These are phyloP conservation scores for Rattus rattus DNA, from an alignment of 2,113 vertebrate genomes.

Conservation along the genomic window DNA sequence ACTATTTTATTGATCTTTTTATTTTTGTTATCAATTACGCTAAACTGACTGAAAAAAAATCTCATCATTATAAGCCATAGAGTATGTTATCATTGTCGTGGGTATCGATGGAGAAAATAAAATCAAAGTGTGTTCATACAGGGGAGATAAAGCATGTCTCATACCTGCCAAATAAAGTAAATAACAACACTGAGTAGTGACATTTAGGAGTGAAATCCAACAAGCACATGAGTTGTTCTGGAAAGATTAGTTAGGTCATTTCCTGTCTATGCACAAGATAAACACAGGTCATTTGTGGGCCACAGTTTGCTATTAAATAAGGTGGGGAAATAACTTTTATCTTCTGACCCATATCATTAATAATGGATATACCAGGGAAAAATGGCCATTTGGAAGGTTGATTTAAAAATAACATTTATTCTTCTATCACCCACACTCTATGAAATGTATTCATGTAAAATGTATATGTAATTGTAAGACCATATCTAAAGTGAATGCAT, in stretches of 20 bases:
- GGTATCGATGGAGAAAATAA: constrained; percentile 61
- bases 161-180: constrained; percentile 60
- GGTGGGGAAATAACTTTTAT: neutral
- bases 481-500: neutral
- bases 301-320: neutral
- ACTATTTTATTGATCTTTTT: constrained; percentile 71
- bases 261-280: neutral
- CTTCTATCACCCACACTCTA: neutral
- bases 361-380: neutral
- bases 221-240: neutral
- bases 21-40: constrained; percentile 73
- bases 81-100: constrained; percentile 65
- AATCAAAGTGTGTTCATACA: constrained; percentile 45
- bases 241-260: neutral
- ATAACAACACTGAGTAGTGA: constrained; percentile 14
- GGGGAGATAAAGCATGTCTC: constrained; percentile 59
- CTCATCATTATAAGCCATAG: constrained; percentile 59
- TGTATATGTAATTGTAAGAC: neutral
- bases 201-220: constrained; percentile 61
- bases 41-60: constrained; percentile 17
- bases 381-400: constrained; percentile 8
- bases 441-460: constrained; percentile 36
- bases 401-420: neutral
- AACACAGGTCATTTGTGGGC: constrained; percentile 13
- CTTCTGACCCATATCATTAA: constrained; percentile 26